These are phyloP conservation scores for Nephrotoma guestfalica DNA, from an alignment of 2,888 invertebrate species.

Conservation along the genomic window DNA sequence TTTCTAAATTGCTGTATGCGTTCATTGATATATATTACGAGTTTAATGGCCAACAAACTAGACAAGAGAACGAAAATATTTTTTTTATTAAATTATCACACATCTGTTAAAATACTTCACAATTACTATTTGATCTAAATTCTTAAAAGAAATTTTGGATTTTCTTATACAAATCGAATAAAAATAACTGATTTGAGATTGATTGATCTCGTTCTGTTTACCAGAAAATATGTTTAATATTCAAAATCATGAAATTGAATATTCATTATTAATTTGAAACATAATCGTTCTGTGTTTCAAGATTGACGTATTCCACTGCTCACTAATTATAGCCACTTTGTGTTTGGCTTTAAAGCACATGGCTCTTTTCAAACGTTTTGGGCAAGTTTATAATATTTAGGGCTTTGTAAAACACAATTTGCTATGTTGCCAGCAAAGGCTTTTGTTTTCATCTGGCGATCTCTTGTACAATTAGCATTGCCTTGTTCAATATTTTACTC, in stretches of 20 bases:
- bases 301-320: not conserved
- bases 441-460: too few relatives aligned
- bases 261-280: not conserved
- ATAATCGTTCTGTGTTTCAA: not conserved
- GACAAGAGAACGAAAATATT: not conserved
- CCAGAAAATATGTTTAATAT: not conserved
- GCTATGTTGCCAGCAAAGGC: too few relatives aligned
- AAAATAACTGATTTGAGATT: not conserved
- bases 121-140: not conserved
- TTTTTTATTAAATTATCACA: not conserved
- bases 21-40: not conserved
- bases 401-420: too few relatives aligned
- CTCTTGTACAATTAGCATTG: too few relatives aligned
- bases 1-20: not conserved
- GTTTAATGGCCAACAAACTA: not conserved
- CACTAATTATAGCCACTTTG: not conserved
- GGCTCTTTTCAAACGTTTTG: not conserved
- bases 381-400: too few relatives aligned
- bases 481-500: too few relatives aligned
- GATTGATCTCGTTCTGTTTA: not conserved
- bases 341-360: not conserved
- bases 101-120: not conserved
- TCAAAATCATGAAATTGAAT: not conserved
- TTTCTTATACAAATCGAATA: not conserved
- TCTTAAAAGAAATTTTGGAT: not conserved